Base-by-base conservation (phyloP, 2,797 vertebrate species). In the Helostoma temminkii region DNA sequence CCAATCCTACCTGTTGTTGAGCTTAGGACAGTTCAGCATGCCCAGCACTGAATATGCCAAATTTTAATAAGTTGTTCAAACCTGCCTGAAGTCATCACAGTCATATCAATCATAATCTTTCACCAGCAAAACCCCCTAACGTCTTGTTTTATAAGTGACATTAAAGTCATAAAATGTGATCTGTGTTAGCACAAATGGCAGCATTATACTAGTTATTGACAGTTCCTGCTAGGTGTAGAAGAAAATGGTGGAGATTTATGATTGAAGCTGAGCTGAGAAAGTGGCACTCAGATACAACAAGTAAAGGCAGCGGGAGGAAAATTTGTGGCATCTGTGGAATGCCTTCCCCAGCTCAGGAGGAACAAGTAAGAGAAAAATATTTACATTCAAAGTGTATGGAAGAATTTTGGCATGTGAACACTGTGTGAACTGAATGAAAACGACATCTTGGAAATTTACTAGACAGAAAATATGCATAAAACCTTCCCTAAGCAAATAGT, bases 281-380 rank as follows among this genome's bases (percentile, higher is more conserved):
- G 83, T 92, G 78, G 76, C 89, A 89, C 86, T 80, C 16, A 16
- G 66, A 65, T 78, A 76, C 79, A 79, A 88, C 74, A 81, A 88
- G 84, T 86, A 86, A 91, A 87, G 84, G 66, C 82, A 86, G 82
- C 74, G 46, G 63, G 59, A 81, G 74, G 81, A 81, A 90, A 87
- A 86, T 87, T 85, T 55, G 18, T 32, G 90, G 88, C 84, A 93
- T 94, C 77, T 66, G 24, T 76, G 89, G 92, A 92, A 93, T 93
- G 90, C 66, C 58, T 70, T 59, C 71, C 68, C 37, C 22, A 70
- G 66, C 80, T 73, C 74, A 46, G n/a, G 50, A 61, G 61, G 66
- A 85, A 76, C 55, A 37, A 77, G 77, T 46, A 60, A 75, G 79
- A 62, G 43, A 43, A 79, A 88, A 82, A 82, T 82, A 87, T 91